Percentiles rank a stretch among this genome's conserved stretches.
Evolutionary conservation across 2,113 vertebrate genomes (phyloP).

Genomic region (Progne subis): DNA sequence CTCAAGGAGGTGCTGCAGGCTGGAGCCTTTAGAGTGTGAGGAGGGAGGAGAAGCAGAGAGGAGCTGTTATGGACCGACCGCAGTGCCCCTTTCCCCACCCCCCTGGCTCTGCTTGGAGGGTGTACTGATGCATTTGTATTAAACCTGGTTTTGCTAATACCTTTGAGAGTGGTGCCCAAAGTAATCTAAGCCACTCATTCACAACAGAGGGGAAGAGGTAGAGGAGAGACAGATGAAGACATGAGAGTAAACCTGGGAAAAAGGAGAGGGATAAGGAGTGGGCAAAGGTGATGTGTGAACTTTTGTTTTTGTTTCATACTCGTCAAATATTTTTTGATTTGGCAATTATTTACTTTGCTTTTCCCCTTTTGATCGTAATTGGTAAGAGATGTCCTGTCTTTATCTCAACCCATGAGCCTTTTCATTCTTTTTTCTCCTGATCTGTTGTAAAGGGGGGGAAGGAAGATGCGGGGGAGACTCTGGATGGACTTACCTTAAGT

Average conservation of each 20-base stretch:
- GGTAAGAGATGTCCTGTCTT: neutral
- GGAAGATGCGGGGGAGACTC: too few species aligned
- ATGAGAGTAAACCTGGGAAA: neutral
- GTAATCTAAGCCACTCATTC: neutral
- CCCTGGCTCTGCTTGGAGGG: rapidly evolving
- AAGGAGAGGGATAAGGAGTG: rapidly evolving
- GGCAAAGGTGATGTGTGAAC: neutral
- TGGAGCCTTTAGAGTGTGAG: rapidly evolving
- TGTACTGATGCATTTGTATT: neutral
- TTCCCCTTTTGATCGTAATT: neutral
- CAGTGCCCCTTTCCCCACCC: rapidly evolving
- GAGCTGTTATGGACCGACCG: rapidly evolving
- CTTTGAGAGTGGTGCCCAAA: neutral
- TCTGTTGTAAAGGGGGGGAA: neutral
- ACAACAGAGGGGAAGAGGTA: neutral
- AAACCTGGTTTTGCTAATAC: neutral
- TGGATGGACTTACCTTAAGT: too few species aligned
- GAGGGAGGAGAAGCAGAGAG: neutral
- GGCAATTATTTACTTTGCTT: neutral
- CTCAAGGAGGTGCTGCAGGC: neutral
- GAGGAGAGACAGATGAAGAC: rapidly evolving
- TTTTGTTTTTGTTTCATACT: neutral
- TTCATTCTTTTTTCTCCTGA: neutral
- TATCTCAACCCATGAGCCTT: neutral
- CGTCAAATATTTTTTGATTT: neutral